Evolutionary conservation across 2,797 vertebrate species (phyloP), one percentile per base, ranked within the genome.

Genomic region (Cuculus canorus): DNA sequence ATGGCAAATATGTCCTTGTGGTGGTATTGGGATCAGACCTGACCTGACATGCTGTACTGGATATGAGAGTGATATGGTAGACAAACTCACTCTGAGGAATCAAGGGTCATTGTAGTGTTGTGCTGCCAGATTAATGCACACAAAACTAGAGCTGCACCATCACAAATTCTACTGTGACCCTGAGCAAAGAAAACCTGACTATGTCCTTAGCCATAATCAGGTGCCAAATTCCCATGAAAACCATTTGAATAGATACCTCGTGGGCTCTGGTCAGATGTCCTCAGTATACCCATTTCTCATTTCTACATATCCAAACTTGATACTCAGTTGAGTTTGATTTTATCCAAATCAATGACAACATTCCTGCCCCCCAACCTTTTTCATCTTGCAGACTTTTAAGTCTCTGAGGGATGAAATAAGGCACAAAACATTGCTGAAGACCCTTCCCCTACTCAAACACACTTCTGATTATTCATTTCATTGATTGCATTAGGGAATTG

Each of bases 401-500:
- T 30, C 37, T 59, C n/a, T 78, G 19, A 73, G 30, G 22, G 19
- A 95, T 13, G 13, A 83, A 90, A 64, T 45, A 79, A 32, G n/a
- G 61, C n/a, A 88, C 10, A 59, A 86, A 87, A 77, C 54, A 84
- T 4, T 35, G 30, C 32, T 12, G 56, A 77, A 87, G 59, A 82
- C 25, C 27, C 52, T 19, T 73, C 39, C 32, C 72, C 80, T 84
- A 68, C 33, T 85, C 60, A 95, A 78, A 78, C 8, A 35, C 54
- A 78, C 27, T 82, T 88, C 53, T 84, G 52, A 94, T 88, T 77
- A 94, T 65, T 89, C 82, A 83, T 60, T 85, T 88, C 28, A 60
- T n/a, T 84, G 61, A 93, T 69, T 94, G 60, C 45, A 94, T 75
- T 77, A 82, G 60, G 59, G 70, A 92, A 94, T 39, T 81, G 65